Evolutionary conservation across 2,888 invertebrate genomes (phyloP), one percentile per base, ranked within the genome.

Genomic region (Thecocarcelia acutangulata): DNA sequence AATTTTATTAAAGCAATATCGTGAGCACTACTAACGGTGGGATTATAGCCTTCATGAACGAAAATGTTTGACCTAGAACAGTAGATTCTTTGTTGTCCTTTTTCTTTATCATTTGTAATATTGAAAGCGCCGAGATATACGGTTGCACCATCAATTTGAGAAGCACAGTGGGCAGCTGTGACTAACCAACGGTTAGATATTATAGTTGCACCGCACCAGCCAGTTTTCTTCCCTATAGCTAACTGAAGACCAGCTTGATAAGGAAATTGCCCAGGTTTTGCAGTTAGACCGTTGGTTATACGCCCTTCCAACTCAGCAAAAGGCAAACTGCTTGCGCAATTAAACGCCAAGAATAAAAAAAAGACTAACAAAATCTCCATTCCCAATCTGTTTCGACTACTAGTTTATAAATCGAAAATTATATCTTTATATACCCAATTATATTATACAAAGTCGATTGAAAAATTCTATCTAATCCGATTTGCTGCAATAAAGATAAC

Each of bases 121-220:
- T 86, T 77, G 3, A 56, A 54, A 6, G 86, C 85, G 15, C 87
- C 87, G 80, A 87, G 68, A 42, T 83, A 85, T 1, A 86, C 86
- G 33, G 79, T 83, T 19, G 83, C 85, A 44, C 83, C 74, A 28
- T 83, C 58, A 12, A 78, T 84, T 46, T 69, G 63, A n/a, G 87
- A 87, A 9, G 88, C 85, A 81, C 90, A 90, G 77, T 90, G 90
- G 46, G 89, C 90, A 11, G 90, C 90, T 2, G 90, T 89, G 3
- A 90, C n/a, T n/a, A 90, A 59, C 85, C 85, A 87, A 13, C 85
- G 86, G 9, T 86, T 19, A 2, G 88, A 88, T 66, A 90, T 87
- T 56, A 90, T 19, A 63, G 87, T 86, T 54, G 89, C 90, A 33
- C 90, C 90, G 59, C 90, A 90, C 88, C 88, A 90, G 17, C 83